Base-by-base conservation (phyloP, 2,888 invertebrate genomes). In the Dryococelus australis region DNA sequence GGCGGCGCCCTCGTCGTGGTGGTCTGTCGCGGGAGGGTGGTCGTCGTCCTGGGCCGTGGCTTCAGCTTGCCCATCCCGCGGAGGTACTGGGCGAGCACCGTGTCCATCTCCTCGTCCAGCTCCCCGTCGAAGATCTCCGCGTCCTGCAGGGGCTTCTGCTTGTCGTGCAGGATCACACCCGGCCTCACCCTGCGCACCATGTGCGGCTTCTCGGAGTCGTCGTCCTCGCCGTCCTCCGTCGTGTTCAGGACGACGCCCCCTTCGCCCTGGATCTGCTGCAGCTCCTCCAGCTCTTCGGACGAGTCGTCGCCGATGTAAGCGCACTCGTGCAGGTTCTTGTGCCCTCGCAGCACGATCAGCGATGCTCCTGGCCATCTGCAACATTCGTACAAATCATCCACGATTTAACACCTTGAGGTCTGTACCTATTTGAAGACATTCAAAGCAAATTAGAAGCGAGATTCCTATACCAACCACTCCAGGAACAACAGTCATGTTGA, bases 231-330 rank as follows among this genome's bases (percentile, higher is more conserved):
- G 9, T 16, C 12, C 28, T 83, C 84, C n/a, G 47, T 26, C 0
- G 20, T 53, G 47, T 13, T 26, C 84, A 16, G 47, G 5, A 26
- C 51, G 24, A 85, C 28, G 27, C 43, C 47, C 12, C 84, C 85
- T 10, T 93, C 92, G 86, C 93, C 92, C 0, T 91, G 91, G 6
- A 94, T 93, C 90, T 94, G 94, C 9, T 93, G 89, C n/a, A 95
- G 91, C 90, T 96, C 96, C 43, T 96, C 96, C 12, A 95, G 91
- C 90, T 96, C 96, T 91, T 96, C 96, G 0, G 96, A 96, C 0
- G 96, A 96, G 91, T 96, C 95, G 90, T 97, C 96, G 0, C 97
- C 97, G 86, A 97, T 96, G 92, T 96, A 97, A 0, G 96, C 96
- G 91, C 97, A 97, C 90, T 96, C 95, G 90, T 96, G 96, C 0